These are phyloP conservation scores for Clarias fuscus DNA, from an alignment of 2,797 vertebrate species.

Conservation along the genomic window DNA sequence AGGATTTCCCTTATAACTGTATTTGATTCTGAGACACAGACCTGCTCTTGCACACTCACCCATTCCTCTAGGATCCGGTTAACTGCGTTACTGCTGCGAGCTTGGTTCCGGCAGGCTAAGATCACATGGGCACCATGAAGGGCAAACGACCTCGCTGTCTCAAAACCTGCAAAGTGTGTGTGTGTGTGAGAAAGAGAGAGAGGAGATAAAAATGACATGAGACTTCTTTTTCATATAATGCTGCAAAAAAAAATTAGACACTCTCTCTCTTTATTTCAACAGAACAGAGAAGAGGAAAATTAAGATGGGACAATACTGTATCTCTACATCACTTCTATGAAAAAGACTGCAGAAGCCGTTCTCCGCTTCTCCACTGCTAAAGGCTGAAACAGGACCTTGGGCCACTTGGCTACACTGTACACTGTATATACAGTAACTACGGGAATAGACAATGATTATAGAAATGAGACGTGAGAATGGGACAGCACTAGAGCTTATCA, in stretches of 20 bases:
- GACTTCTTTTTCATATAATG: conserved; percentile 42
- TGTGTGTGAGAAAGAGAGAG: not conserved
- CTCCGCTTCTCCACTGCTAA: conserved; percentile 63
- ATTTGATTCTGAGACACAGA: not conserved
- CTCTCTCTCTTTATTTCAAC: not conserved
- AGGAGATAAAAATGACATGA: conserved; percentile 28
- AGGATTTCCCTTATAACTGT: not conserved
- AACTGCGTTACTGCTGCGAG: conserved; percentile 80
- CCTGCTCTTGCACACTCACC: conserved; percentile 76
- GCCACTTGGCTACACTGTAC: conserved; percentile 40
- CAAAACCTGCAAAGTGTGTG: conserved; percentile 81
- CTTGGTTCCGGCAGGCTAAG: conserved; percentile 87
- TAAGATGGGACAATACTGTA: conserved; percentile 53
- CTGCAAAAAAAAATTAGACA: not conserved
- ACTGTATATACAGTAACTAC: not conserved
- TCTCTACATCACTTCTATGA: conserved; percentile 64
- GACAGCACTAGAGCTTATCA: not conserved
- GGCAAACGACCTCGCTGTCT: conserved; percentile 92
- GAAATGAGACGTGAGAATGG: conserved; percentile 5
- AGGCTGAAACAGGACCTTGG: conserved; percentile 60
- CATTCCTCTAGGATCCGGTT: conserved; percentile 85
- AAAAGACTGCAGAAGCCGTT: conserved; percentile 71
- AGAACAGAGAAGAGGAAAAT: not conserved
- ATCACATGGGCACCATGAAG: conserved; percentile 92
- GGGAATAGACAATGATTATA: not conserved